Evolutionary conservation across 2,113 vertebrate genomes (phyloP).

Genomic region (Pholis gunnellus): DNA sequence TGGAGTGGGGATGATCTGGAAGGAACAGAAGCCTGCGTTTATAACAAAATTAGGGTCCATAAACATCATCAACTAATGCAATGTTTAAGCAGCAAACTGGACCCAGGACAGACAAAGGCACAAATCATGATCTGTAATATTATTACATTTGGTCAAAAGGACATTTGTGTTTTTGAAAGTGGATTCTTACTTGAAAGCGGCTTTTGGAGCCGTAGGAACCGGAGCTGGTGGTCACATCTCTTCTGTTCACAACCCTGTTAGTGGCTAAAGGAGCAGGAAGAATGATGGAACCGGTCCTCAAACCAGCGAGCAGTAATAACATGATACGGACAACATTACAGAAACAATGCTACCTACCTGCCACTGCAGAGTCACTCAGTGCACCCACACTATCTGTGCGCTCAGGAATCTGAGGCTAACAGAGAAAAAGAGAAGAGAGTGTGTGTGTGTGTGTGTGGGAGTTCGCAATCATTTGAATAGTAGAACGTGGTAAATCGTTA

Average conservation of each 20-base stretch:
- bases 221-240: conserved; percentile 48
- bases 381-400: conserved; percentile 74
- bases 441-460: conserved; percentile 22
- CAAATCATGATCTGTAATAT: conserved; percentile 4
- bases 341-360: conserved; percentile 64
- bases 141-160: conserved; percentile 17
- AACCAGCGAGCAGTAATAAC: not conserved
- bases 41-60: conserved; percentile 31
- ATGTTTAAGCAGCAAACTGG: conserved; percentile 3
- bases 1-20: conserved; percentile 78
- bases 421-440: conserved; percentile 27
- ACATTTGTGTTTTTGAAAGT: conserved; percentile 28
- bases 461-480: conserved; percentile 33
- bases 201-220: conserved; percentile 58
- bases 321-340: not conserved
- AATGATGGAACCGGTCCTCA: not conserved
- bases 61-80: conserved; percentile 21
- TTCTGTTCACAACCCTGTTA: conserved; percentile 38
- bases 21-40: conserved; percentile 19
- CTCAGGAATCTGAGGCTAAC: conserved; percentile 82
- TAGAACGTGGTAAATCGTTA: conserved; percentile 32
- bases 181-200: conserved; percentile 78
- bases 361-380: conserved; percentile 74
- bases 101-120: conserved; percentile 8
- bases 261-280: conserved; percentile 45